Evolutionary conservation across 2,113 vertebrate species (phyloP).

Genomic region (Pampusana beccarii): DNA sequence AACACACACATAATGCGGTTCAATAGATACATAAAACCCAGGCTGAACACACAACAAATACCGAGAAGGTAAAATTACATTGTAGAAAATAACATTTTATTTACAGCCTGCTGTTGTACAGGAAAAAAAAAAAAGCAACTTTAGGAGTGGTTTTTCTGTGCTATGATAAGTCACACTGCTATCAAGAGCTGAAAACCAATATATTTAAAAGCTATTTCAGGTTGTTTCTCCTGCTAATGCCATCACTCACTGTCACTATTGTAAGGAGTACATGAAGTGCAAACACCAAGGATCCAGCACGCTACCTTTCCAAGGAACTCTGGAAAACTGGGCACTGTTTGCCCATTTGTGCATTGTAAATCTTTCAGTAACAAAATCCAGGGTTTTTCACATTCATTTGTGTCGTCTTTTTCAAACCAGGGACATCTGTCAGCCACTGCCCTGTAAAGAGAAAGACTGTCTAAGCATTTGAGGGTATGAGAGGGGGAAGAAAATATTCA

Average conservation of each 20-base stretch:
- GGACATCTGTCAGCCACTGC: neutral
- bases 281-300: neutral
- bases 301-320: constrained; percentile 42
- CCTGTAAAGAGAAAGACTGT: constrained; percentile 11
- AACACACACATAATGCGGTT: neutral
- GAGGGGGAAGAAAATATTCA: neutral
- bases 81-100: neutral
- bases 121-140: too few species aligned
- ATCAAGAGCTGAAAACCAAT: neutral
- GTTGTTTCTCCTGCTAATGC: neutral
- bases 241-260: neutral
- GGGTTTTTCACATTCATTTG: constrained; percentile 66
- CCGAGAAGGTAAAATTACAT: neutral
- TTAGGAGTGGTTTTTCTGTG: neutral
- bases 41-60: neutral
- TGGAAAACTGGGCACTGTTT: constrained; percentile 73
- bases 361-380: constrained; percentile 75
- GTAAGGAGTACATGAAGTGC: neutral
- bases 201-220: neutral
- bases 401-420: constrained; percentile 72
- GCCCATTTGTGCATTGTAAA: constrained; percentile 30
- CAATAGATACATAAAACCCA: neutral
- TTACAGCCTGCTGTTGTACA: neutral
- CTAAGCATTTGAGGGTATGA: neutral
- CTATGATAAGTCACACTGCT: too few species aligned